These are phyloP conservation scores for Chelon auratus DNA, from an alignment of 2,797 vertebrate species.

Conservation along the genomic window DNA sequence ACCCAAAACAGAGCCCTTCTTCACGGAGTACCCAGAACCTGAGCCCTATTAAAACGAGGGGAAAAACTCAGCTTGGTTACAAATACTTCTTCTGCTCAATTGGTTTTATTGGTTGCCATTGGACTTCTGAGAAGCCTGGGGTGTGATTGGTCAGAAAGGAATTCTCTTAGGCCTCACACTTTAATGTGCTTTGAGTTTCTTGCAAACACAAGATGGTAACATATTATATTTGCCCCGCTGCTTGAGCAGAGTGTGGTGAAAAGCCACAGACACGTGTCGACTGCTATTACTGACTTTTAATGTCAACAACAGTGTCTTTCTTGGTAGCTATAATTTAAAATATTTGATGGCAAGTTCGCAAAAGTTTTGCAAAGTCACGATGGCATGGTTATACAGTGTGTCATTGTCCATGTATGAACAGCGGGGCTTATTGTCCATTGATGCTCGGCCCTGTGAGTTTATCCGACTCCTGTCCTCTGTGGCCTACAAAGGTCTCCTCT, in stretches of 20 bases:
- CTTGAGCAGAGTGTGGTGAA: slow-evolving; percentile 42
- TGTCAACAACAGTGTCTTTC: slow-evolving; percentile 50
- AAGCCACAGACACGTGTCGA: slow-evolving; percentile 63
- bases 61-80: slow-evolving; percentile 63
- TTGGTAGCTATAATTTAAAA: slow-evolving; percentile 37
- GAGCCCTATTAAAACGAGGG: slow-evolving; percentile 41
- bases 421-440: slow-evolving; percentile 72
- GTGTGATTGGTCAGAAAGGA: slow-evolving; percentile 60
- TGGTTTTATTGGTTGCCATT: slow-evolving; percentile 77
- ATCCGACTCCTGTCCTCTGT: slow-evolving; percentile 75
- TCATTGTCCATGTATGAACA: slow-evolving; percentile 73
- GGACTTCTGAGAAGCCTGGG: slow-evolving; percentile 55
- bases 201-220: slow-evolving; percentile 60
- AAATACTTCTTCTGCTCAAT: slow-evolving; percentile 75
- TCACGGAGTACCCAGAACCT: slow-evolving; percentile 42
- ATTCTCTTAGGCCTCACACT: slow-evolving; percentile 51
- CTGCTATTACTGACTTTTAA: slow-evolving; percentile 54
- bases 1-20: slow-evolving; percentile 53
- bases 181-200: slow-evolving; percentile 65
- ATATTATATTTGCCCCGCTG: slow-evolving; percentile 53
- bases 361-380: slow-evolving; percentile 50
- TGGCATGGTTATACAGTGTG: slow-evolving; percentile 66
- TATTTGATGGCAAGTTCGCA: slow-evolving; percentile 56
- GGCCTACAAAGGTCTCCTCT: slow-evolving; percentile 72
- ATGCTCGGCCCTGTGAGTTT: slow-evolving; percentile 65